Evolutionary conservation across 2,888 invertebrate species (phyloP).

Genomic region (Strigamia transsilvanica): DNA sequence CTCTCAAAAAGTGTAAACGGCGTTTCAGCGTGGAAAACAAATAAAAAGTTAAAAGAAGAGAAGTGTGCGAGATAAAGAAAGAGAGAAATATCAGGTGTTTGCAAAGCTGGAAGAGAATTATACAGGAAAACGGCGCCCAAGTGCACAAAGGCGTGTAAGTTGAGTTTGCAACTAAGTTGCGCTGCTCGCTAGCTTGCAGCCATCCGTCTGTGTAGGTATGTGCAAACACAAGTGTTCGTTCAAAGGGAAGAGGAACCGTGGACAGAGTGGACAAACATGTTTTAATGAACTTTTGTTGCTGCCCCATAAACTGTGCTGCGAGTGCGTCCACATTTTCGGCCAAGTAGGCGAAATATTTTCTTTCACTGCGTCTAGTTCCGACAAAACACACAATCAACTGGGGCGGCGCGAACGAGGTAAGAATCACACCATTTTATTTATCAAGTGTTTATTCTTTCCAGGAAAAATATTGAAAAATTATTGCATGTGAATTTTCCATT

Average conservation of each 20-base stretch:
- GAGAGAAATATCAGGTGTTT: constrained; percentile 41
- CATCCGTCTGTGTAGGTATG: constrained; percentile 41
- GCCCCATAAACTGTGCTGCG: constrained; percentile 2
- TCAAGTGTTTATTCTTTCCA: too few species aligned
- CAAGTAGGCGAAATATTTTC: background rate
- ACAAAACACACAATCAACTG: background rate
- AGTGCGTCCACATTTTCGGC: background rate
- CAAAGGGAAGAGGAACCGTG: background rate
- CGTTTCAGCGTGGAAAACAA: constrained; percentile 30
- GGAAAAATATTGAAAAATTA: background rate
- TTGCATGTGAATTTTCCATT: background rate
- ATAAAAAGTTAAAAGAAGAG: constrained; percentile 36
- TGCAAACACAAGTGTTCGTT: constrained; percentile 39
- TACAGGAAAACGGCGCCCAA: constrained; percentile 44
- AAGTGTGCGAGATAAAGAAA: background rate
- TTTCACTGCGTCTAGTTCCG: background rate
- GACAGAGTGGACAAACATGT: constrained; percentile 40
- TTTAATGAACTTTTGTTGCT: constrained; percentile 30
- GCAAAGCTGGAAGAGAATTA: constrained; percentile 39
- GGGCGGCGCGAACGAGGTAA: too few species aligned
- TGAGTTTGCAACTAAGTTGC: constrained; percentile 42
- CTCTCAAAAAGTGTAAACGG: constrained; percentile 41
- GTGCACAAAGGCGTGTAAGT: constrained; percentile 43
- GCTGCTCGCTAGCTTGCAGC: constrained; percentile 17
- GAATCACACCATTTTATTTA: too few species aligned